Evolutionary conservation across 1,140 invertebrate species (phyloP).

Genomic region (Ips nitidus): DNA sequence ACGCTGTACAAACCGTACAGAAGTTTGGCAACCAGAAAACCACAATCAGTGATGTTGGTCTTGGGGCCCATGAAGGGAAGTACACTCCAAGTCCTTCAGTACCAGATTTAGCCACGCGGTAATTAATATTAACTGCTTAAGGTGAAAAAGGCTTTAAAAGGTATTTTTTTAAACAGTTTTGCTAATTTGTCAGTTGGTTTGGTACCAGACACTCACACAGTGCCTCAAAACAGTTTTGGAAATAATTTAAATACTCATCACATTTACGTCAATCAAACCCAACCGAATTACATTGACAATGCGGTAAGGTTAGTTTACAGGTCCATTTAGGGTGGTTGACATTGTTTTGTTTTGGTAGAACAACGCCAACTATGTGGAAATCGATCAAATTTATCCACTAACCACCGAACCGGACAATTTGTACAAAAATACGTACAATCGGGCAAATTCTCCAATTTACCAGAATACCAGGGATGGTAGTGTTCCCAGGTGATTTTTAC

Average conservation of each 20-base stretch:
- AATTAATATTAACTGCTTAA: slow-evolving; percentile 28
- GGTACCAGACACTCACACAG: slow-evolving; percentile 32
- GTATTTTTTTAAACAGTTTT: slow-evolving; percentile 56
- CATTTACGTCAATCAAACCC: slow-evolving; percentile 63
- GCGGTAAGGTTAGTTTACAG: slow-evolving; percentile 37
- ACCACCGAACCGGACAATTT: slow-evolving; percentile 46
- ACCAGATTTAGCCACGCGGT: slow-evolving; percentile 73
- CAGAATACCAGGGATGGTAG: slow-evolving; percentile 49
- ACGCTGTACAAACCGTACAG: slow-evolving; percentile 66
- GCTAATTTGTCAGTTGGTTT: slow-evolving; percentile 65
- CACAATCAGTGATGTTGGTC: slow-evolving; percentile 62
- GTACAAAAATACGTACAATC: slow-evolving; percentile 45
- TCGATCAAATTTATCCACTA: slow-evolving; percentile 58
- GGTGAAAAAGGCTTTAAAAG: neutral
- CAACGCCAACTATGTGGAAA: slow-evolving; percentile 59
- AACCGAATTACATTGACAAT: slow-evolving; percentile 61
- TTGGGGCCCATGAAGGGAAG: slow-evolving; percentile 77
- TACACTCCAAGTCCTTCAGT: slow-evolving; percentile 78
- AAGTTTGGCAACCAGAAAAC: slow-evolving; percentile 73
- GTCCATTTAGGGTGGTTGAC: neutral
- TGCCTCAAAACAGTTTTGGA: slow-evolving; percentile 24
- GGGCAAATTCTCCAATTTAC: slow-evolving; percentile 51
- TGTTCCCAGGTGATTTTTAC: slow-evolving; percentile 22
- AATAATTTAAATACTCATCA: slow-evolving; percentile 52
- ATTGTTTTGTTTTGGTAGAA: slow-evolving; percentile 37